phyloP scores from a whole-genome alignment of 2,113 vertebrate genomes.

The Okapia johnstoni region DNA sequence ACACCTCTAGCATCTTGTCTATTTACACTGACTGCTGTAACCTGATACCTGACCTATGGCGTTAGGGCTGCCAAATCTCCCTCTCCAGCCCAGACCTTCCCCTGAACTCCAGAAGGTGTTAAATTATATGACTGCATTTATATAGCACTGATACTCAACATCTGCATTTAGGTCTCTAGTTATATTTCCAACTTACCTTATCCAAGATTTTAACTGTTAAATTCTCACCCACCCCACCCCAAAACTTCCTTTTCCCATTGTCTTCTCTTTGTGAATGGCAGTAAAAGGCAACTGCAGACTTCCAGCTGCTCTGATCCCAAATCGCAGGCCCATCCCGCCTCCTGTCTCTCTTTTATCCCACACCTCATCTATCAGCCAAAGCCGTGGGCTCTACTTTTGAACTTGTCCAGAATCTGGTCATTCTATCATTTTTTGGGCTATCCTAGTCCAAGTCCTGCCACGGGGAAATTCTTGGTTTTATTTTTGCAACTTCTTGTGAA shows the following conservation, averaged over 20 bases:
- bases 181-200: background rate
- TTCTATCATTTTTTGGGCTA: background rate
- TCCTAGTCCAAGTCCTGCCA: background rate
- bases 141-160: background rate
- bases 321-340: accelerated
- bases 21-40: background rate
- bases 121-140: background rate
- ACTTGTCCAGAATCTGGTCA: background rate
- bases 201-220: background rate
- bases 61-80: background rate
- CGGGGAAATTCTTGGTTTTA: background rate
- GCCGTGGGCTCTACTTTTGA: background rate
- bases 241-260: background rate
- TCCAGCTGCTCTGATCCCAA: background rate
- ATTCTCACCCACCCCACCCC: background rate
- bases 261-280: background rate
- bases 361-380: background rate
- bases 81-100: background rate
- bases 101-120: background rate
- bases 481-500: background rate
- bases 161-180: background rate
- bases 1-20: background rate
- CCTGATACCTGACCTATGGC: background rate
- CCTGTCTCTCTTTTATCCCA: background rate
- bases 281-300: background rate